Evolutionary conservation across 2,797 vertebrate species (phyloP).

Genomic region (Bucorvus abyssinicus): DNA sequence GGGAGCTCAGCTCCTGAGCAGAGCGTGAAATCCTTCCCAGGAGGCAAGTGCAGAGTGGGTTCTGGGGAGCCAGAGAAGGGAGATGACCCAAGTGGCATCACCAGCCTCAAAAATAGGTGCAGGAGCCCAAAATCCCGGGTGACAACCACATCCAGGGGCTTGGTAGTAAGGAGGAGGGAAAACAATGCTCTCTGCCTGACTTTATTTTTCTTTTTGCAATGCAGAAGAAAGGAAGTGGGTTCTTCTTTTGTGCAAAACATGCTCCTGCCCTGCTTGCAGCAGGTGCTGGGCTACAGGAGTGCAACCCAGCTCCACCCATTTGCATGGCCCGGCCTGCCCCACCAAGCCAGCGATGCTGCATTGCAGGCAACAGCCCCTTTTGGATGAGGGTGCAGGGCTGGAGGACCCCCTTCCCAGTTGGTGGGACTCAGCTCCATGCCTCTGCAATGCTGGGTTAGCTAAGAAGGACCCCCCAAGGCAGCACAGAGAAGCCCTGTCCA

Average conservation of each 20-base stretch:
- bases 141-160: fast-evolving
- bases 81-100: not conserved
- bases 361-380: not conserved
- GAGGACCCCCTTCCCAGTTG: not conserved
- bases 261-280: constrained; percentile 23
- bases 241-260: constrained; percentile 60
- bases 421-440: fast-evolving
- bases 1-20: fast-evolving
- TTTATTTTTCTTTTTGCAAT: constrained; percentile 30
- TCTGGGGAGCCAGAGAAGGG: not conserved
- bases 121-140: not conserved
- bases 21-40: not conserved
- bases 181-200: not conserved
- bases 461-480: not conserved
- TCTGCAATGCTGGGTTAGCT: not conserved
- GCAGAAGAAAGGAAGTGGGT: constrained; percentile 64
- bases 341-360: not conserved
- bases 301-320: constrained; percentile 60
- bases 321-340: not conserved
- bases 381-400: fast-evolving
- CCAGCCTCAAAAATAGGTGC: fast-evolving
- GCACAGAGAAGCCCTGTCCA: not conserved
- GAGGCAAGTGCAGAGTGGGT: not conserved
- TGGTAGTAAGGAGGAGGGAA: not conserved
- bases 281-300: constrained; percentile 34